Base-by-base conservation (phyloP, 2,113 vertebrate genomes). In the Clinocottus analis region DNA sequence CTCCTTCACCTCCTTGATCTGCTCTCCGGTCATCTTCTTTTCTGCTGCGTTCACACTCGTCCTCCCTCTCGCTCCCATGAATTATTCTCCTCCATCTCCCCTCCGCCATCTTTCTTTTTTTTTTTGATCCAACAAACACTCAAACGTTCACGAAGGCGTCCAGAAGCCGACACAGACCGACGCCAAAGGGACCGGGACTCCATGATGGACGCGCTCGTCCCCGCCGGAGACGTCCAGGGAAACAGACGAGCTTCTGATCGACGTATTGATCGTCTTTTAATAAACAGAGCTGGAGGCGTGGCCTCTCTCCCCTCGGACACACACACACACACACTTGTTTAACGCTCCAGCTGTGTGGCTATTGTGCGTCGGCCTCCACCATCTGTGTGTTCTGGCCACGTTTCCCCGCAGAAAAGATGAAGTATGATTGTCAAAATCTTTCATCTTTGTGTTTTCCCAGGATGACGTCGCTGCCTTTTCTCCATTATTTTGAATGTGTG, bases 231-330 rank as follows among this genome's bases (percentile, higher is more conserved):
- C 45, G n/a, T 74, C 41, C 55, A 41, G 69, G 68, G 39, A 13
- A 68, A 89, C 3, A 35, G 75, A 80, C 41, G 72, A 82, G 27
- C 29, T 51, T 80, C 70, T 77, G 76, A 85, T 74, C 77, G 81
- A 87, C 47, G n/a, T 62, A 77, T 88, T 80, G 89, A 91, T 86
- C 23, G 58, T 23, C 61, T 88, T n/a, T 84, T 82, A 86, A 88
- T 87, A 75, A 88, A 67, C 67, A 73, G 62, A 66, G 83, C 49
- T 73, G 69, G 77, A 75, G 59, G 68, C n/a, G 19, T 23, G 23
- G 37, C 77, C 79, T n/a, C 69, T 88, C 74, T 58, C 21, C 60
- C 68, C 55, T 61, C 83, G 55, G 64, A 69, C 56, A 49, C 70
- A 47, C 70, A 39, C 31, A 64, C 59, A 84, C 39, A 59, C 72